A percentile compares a stretch with the other conserved stretches of the same genome.
Evolutionary conservation across 2,888 invertebrate species (phyloP).

Genomic region (Myopa testacea): DNA sequence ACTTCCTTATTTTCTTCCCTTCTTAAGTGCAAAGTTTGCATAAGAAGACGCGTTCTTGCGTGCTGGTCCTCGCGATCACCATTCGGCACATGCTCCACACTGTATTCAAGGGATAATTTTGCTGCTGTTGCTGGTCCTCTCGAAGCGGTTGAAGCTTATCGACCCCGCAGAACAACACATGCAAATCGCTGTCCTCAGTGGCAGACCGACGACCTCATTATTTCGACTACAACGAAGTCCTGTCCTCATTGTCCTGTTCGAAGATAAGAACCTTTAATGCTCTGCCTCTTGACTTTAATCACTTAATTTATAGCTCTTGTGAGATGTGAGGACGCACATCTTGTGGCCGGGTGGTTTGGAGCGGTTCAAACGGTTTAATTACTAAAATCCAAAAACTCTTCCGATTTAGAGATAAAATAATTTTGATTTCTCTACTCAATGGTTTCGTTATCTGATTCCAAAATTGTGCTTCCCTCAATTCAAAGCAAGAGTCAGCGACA

Average conservation of each 20-base stretch:
- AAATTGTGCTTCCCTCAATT: not conserved
- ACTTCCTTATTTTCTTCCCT: not conserved
- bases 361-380: not conserved
- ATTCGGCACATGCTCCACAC: slow-evolving; percentile 58
- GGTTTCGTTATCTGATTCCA: not conserved
- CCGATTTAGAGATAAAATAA: not conserved
- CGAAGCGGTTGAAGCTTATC: slow-evolving; percentile 15
- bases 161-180: slow-evolving; percentile 26
- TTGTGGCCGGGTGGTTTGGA: not conserved
- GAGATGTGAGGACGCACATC: slow-evolving; percentile 41
- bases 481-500: not conserved
- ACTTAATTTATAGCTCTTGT: slow-evolving; percentile 50
- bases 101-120: not conserved
- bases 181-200: slow-evolving; percentile 4
- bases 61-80: slow-evolving; percentile 42
- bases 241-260: slow-evolving; percentile 31
- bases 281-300: slow-evolving; percentile 48
- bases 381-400: not conserved
- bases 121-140: not conserved
- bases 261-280: slow-evolving; percentile 37
- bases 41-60: slow-evolving; percentile 25
- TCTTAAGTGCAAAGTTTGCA: slow-evolving; percentile 41
- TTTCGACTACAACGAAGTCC: not conserved
- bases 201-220: not conserved
- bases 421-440: not conserved